Evolutionary conservation across 2,113 vertebrate species (phyloP), one percentile per base, ranked within the genome.

Genomic region (Proteles cristata): DNA sequence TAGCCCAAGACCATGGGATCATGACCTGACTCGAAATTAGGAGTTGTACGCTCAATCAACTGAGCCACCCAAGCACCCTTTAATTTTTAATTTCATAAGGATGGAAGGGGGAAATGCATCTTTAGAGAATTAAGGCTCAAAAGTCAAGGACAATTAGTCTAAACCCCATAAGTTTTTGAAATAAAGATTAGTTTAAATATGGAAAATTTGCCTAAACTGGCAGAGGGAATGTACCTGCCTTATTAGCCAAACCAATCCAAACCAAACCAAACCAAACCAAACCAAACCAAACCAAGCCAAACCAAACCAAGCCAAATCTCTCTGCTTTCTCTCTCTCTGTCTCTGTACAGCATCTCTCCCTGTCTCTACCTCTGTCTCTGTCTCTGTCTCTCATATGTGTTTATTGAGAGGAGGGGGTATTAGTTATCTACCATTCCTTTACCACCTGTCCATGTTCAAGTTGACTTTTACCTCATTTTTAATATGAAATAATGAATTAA

Each of bases 11-110:
- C 58, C 21, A 61, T 25, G 58, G 58, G 21, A 61, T 61, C 58
- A 25, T 25, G 58, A 61, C 58, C 58, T 61, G 58, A 23, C 2
- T 21, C 2, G 21, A 23, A 61, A 61, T 61, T 16, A 58, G 16
- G 58, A 23, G 58, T 23, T 61, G 21, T 21, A 61, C 9, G 21
- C 21, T 61, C 53, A 17, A 55, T 17, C 15, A 55, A 55, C 58
- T 61, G 58, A 61, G 58, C 21, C 21, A 61, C 21, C 7, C 58
- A 61, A 21, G 21, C 8, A 0, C 21, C 21, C 58, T 8, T 61
- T 61, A 61, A 61, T 39, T 82, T 90, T 95, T 65, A 95, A 69
- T 77, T 90, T 69, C 19, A n/a, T 45, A 77, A 79, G 9, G 21
- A 66, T 39, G 7, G 7, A 17, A 2, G 58, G 9, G 3, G 8